Evolutionary conservation across 2,888 invertebrate genomes (phyloP).

Genomic region (Luperina testacea): DNA sequence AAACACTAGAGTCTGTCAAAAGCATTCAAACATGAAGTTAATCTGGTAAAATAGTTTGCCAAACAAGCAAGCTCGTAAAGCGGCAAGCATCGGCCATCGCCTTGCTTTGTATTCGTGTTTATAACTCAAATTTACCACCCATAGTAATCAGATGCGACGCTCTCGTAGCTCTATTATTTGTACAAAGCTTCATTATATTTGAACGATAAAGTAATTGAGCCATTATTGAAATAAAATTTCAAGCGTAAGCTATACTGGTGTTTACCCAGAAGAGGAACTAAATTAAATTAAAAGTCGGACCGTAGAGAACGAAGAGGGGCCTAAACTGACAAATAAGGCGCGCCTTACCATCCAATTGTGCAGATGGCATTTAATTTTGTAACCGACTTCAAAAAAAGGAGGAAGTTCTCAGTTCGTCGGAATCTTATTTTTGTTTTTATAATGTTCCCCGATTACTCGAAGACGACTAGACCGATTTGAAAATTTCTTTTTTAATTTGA

Average conservation of each 20-base stretch:
- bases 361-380: background rate
- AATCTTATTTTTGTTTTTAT: too few relatives aligned
- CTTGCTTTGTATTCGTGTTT: slow-evolving; percentile 42
- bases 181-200: slow-evolving; percentile 25
- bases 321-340: background rate
- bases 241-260: background rate
- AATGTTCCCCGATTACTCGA: too few relatives aligned
- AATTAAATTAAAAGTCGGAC: slow-evolving; percentile 29
- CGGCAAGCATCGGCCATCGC: slow-evolving; percentile 36
- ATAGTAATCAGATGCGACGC: slow-evolving; percentile 20
- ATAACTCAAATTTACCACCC: slow-evolving; percentile 26
- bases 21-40: slow-evolving; percentile 58
- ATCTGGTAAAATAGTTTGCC: slow-evolving; percentile 58
- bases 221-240: slow-evolving; percentile 13
- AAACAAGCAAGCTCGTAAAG: slow-evolving; percentile 52
- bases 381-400: too few relatives aligned
- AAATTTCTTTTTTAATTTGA: too few relatives aligned
- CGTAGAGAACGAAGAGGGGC: background rate
- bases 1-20: slow-evolving; percentile 51
- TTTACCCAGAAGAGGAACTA: slow-evolving; percentile 1
- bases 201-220: slow-evolving; percentile 28
- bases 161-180: background rate
- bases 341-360: background rate
- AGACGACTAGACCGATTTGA: too few relatives aligned
- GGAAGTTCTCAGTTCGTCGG: too few relatives aligned